A percentile compares a stretch with the other conserved stretches of the same genome.
Conservation (phyloP, 1,140 invertebrate genomes). For the Dryas iulia region DNA sequence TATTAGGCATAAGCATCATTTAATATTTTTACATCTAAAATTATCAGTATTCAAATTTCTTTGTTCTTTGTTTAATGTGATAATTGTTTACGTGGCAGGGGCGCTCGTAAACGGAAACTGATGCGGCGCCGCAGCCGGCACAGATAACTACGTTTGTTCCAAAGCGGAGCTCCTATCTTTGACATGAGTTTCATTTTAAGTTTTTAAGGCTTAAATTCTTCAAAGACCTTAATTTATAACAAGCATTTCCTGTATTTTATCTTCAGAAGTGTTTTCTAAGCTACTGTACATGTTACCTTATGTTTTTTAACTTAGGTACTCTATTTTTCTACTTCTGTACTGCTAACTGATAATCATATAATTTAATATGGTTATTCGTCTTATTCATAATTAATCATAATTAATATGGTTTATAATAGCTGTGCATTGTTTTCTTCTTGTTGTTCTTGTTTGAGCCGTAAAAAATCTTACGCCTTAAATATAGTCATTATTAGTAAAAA, state of each 20-base stretch:
- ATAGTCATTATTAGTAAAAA: too few species aligned
- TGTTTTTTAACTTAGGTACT: too few species aligned
- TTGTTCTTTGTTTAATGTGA: constrained; percentile 54
- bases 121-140: constrained; percentile 26
- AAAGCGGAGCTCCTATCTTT: constrained; percentile 15
- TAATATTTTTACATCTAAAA: constrained; percentile 15
- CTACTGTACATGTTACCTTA: too few species aligned
- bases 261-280: too few species aligned
- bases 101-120: constrained; percentile 51
- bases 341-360: too few species aligned
- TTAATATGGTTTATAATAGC: too few species aligned
- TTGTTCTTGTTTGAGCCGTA: too few species aligned
- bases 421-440: too few species aligned
- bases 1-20: background rate
- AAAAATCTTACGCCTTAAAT: too few species aligned
- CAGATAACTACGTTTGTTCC: constrained; percentile 15
- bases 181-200: constrained; percentile 16
- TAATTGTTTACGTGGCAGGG: constrained; percentile 48
- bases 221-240: background rate
- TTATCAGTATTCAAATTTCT: constrained; percentile 28
- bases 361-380: too few species aligned
- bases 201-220: background rate
- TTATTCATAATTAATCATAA: too few species aligned
- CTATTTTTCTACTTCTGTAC: too few species aligned
- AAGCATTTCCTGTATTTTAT: background rate